phyloP scores from a whole-genome alignment of 2,888 invertebrate genomes.

The Drepanosiphum platanoidis region DNA sequence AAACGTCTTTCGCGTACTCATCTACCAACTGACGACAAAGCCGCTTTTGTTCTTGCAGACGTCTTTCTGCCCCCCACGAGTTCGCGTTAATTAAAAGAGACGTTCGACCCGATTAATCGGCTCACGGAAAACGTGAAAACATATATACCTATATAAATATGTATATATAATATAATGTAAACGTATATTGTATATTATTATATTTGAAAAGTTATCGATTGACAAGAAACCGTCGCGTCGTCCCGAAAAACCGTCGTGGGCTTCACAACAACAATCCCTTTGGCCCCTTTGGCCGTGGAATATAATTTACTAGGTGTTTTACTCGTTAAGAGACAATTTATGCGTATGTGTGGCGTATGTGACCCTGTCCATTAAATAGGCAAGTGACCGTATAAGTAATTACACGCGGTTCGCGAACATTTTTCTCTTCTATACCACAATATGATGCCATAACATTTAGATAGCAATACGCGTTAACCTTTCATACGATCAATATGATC shows the following conservation, averaged over 20 bases:
- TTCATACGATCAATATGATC: no score
- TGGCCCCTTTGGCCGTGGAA: not conserved
- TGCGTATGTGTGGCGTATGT: not conserved
- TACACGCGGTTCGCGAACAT: not conserved
- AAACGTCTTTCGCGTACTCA: not conserved
- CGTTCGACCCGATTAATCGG: conserved; percentile 18
- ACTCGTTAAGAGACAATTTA: not conserved
- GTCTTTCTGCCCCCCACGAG: not conserved
- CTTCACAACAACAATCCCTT: not conserved
- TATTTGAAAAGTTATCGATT: conserved; percentile 25
- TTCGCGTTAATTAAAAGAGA: conserved; percentile 31
- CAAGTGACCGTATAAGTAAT: not conserved
- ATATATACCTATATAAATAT: not conserved
- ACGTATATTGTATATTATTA: no score
- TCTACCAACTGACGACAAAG: not conserved
- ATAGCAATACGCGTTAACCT: no score
- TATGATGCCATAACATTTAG: no score
- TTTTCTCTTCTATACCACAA: not conserved
- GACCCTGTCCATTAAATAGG: not conserved
- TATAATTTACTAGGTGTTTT: conserved; percentile 20
- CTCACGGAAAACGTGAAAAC: not conserved
- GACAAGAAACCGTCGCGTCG: conserved; percentile 4
- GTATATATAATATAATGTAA: not conserved
- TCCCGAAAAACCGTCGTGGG: not conserved
- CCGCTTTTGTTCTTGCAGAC: conserved; percentile 12